Conservation (phyloP, 2,113 vertebrate species). For the Boulengeromyrus knoepffleri region DNA sequence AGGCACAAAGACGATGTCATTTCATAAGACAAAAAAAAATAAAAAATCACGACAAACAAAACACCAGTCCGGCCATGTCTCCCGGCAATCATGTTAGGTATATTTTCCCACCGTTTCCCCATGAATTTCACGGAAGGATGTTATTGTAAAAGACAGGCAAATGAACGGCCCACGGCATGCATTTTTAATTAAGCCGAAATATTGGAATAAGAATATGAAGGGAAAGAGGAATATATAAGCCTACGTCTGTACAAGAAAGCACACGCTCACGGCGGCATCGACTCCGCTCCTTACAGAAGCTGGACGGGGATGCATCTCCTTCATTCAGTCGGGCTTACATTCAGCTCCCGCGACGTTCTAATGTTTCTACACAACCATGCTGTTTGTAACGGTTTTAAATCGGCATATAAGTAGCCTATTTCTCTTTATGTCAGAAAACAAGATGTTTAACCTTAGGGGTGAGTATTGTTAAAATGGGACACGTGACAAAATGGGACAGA, state of each 20-base stretch:
- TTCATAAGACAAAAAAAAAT: not conserved
- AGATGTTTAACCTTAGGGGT: not conserved
- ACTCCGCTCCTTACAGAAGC: not conserved
- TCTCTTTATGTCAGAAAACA: not conserved
- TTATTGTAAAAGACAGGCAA: not conserved
- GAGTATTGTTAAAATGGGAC: not conserved
- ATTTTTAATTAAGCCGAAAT: constrained; percentile 12
- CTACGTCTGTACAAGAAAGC: not conserved
- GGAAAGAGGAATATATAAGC: not conserved
- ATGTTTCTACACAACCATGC: not conserved
- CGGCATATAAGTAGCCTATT: not conserved
- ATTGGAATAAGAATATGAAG: not conserved
- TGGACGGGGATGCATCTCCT: not conserved
- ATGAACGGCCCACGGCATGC: not conserved
- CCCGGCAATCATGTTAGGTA: not conserved
- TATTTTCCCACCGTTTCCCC: not conserved
- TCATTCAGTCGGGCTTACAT: not conserved
- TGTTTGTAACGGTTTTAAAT: not conserved
- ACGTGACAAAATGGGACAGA: not conserved
- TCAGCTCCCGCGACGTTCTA: not conserved
- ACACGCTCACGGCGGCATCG: not conserved
- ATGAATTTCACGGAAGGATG: not conserved
- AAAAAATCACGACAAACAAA: not conserved
- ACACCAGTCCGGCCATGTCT: not conserved
- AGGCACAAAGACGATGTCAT: not conserved